Evolutionary conservation across 1,140 invertebrate genomes (phyloP).

Genomic region (Neodiprion fabricii): DNA sequence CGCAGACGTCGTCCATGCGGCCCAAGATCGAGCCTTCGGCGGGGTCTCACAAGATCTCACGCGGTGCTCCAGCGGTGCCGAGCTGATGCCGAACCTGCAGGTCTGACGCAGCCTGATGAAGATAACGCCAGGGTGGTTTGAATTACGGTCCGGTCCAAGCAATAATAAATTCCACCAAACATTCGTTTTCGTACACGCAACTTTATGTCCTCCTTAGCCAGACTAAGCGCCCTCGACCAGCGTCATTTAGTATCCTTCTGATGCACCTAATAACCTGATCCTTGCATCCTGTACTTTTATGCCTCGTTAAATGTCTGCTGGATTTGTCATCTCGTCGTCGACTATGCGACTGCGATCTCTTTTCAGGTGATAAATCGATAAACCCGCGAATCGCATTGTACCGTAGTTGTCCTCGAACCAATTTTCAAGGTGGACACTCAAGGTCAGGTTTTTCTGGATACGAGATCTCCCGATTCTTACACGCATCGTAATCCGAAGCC

Average conservation of each 20-base stretch:
- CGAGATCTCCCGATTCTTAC: too few species aligned
- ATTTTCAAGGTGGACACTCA: too few species aligned
- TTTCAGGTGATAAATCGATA: too few species aligned
- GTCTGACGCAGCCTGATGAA: conserved; percentile 54
- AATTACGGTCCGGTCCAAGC: conserved; percentile 55
- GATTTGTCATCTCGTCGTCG: too few species aligned
- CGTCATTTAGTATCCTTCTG: conserved; percentile 58
- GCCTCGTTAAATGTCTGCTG: too few species aligned
- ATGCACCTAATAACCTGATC: conserved; percentile 54
- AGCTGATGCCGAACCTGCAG: conserved; percentile 11
- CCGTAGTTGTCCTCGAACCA: too few species aligned
- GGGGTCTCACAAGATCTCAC: conserved; percentile 22
- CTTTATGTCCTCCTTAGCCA: conserved; percentile 59
- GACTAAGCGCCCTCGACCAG: conserved; percentile 53
- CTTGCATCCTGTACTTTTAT: conserved; percentile 21
- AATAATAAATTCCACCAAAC: conserved; percentile 62
- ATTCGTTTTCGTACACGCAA: conserved; percentile 63
- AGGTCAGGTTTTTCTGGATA: too few species aligned
- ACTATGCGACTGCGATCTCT: too few species aligned
- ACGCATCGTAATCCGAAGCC: too few species aligned
- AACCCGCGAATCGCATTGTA: too few species aligned
- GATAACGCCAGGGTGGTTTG: conserved; percentile 60
- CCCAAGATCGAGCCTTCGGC: background rate
- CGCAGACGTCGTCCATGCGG: background rate
- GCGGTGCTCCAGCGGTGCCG: conserved; percentile 16